Evolutionary conservation across 2,797 vertebrate species (phyloP).

Genomic region (Tadarida brasiliensis): DNA sequence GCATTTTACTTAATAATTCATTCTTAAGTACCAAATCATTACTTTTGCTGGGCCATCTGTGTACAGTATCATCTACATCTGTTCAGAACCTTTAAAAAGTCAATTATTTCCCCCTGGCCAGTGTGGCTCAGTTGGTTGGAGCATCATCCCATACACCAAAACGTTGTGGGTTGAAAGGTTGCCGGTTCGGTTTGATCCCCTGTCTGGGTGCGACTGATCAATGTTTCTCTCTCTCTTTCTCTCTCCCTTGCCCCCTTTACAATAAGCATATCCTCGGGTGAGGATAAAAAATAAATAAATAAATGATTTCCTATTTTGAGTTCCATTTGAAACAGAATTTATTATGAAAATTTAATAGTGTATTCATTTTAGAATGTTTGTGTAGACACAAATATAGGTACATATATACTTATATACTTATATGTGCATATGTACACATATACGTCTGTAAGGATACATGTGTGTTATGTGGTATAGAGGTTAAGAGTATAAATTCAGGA

Average conservation of each 20-base stretch:
- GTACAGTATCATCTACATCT: neutral
- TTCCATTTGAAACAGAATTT: neutral
- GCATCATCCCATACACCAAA: neutral
- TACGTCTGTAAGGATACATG: neutral
- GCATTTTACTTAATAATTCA: neutral
- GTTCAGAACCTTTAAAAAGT: conserved; percentile 8
- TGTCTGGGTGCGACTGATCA: neutral
- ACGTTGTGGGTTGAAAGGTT: neutral
- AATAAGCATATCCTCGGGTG: neutral
- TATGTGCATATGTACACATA: neutral
- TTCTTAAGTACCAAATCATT: neutral
- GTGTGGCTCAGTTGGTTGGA: neutral
- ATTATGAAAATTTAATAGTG: neutral
- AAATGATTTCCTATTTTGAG: neutral
- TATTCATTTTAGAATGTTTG: neutral
- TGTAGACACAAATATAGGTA: neutral
- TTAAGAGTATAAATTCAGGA: neutral
- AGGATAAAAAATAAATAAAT: neutral
- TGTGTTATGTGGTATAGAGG: neutral
- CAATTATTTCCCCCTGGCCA: neutral
- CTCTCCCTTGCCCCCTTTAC: neutral
- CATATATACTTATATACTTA: neutral
- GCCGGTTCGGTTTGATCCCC: neutral
- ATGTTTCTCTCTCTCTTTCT: neutral
- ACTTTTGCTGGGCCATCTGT: neutral